phyloP scores from a whole-genome alignment of 2,797 vertebrate genomes.

The Helostoma temminkii region DNA sequence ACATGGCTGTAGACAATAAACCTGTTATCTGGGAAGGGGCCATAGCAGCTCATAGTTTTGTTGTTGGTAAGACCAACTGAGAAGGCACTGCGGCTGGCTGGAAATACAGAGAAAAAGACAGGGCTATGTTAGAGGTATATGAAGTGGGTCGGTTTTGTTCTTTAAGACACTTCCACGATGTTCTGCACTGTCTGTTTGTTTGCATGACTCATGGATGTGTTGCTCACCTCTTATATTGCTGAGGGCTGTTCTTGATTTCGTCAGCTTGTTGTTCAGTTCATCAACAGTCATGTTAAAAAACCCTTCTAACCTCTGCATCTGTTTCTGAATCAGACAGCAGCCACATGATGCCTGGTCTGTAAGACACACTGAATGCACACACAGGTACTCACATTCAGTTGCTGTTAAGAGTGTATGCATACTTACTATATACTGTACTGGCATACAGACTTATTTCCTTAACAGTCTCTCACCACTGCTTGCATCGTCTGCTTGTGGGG shows the following conservation, averaged over 20 bases:
- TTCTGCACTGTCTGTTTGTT: not conserved
- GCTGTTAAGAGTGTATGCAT: not conserved
- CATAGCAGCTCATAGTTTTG: conserved; percentile 13
- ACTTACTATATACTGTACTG: not conserved
- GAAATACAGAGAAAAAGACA: not conserved
- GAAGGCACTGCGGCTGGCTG: conserved; percentile 81
- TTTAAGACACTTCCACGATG: not conserved
- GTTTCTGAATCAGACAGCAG: conserved; percentile 82
- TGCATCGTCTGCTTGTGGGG: rapidly evolving
- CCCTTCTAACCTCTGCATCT: conserved; percentile 60
- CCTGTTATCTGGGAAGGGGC: conserved; percentile 1
- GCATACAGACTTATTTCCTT: not conserved
- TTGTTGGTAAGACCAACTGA: conserved; percentile 75
- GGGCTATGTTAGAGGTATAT: not conserved
- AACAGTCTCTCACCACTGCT: conserved; percentile 54
- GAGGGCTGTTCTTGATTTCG: conserved; percentile 42
- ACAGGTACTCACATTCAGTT: conserved; percentile 8
- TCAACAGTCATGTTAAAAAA: conserved; percentile 64
- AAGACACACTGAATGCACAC: conserved; percentile 70
- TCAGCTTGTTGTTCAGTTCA: conserved; percentile 46
- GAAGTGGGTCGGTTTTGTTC: not conserved
- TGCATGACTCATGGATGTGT: not conserved
- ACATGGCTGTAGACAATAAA: conserved; percentile 58
- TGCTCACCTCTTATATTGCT: conserved; percentile 71
- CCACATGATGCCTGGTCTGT: conserved; percentile 70